Base-by-base conservation (phyloP, 2,888 invertebrate species). In the Hipparchia sbordonii region DNA sequence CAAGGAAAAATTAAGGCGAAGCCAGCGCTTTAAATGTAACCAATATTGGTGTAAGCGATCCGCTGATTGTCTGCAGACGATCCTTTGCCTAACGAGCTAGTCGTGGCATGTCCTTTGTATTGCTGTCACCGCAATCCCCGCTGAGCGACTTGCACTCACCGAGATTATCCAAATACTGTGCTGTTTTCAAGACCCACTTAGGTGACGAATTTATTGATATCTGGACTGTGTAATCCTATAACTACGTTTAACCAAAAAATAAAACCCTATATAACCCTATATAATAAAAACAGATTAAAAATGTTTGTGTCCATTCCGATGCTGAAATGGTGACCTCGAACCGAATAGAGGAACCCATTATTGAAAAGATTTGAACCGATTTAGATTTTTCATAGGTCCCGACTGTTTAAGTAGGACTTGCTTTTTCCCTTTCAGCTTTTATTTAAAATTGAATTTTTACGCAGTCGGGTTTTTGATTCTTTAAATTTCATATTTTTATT, bases 1-100 rank as follows among this genome's bases (percentile, higher is more conserved):
- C 71, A 62, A 66, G 54, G 63, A 70, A 69, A 74, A 75, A 74
- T 76, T 73, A 74, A 73, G 66, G 71, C 68, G 69, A 72, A 70
- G 62, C 13, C 52, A 39, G 74, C 70, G 67, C 63, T 72, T 76
- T 72, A 77, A 78, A 74, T 76, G 74, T 74, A 76, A 78, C 74
- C 76, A 76, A 76, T 77, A 76, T 75, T 75, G 76, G 70, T 77
- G 74, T 77, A 75, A 72, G 76, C 74, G 77, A 73, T 75, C 74
- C 73, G 62, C 73, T 80, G 80, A 80, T 81, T 82, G 80, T 80
- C 79, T 78, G 74, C 71, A 75, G 78, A 76, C 77, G 79, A 76
- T 76, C 75, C 79, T 79, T 77, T 72, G 77, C 78, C 77, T 88
- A 88, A 88, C 88, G 87, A 89, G 84, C 82, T 80, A 77, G 80